Evolutionary conservation across 2,113 vertebrate genomes (phyloP).

Genomic region (Polyodon spathula): DNA sequence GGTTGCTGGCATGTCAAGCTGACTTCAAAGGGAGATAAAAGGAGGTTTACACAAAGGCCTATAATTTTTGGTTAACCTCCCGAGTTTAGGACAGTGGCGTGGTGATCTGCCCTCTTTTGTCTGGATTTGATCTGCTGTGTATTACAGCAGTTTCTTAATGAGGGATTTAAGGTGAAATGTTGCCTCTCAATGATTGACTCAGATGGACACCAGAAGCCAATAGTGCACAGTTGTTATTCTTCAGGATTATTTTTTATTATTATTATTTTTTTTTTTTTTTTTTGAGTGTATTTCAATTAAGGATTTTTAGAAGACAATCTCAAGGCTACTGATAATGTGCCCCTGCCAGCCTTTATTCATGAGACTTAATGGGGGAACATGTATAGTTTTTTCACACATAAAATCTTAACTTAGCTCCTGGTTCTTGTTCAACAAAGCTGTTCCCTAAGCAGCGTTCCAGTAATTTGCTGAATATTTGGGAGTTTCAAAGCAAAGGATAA

Average conservation of each 20-base stretch:
- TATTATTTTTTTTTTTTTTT: too few relatives aligned
- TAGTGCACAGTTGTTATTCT: not conserved
- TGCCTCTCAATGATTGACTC: not conserved
- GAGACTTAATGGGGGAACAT: not conserved
- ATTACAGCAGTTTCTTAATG: constrained; percentile 3
- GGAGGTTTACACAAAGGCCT: not conserved
- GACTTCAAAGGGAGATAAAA: constrained; percentile 13
- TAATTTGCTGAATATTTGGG: too few relatives aligned
- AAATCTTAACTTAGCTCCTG: not conserved
- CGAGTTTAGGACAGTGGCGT: not conserved
- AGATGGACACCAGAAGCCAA: not conserved
- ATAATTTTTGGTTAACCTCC: constrained; percentile 5
- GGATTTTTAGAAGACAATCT: not conserved
- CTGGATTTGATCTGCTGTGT: not conserved
- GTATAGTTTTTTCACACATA: not conserved
- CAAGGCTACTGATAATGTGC: not conserved
- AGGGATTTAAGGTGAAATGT: not conserved
- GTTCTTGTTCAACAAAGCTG: not conserved
- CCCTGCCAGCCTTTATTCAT: not conserved
- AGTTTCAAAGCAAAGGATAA: too few relatives aligned
- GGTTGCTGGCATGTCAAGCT: constrained; percentile 11
- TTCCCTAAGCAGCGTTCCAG: not conserved
- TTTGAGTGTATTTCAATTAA: not conserved
- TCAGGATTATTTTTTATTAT: not conserved
- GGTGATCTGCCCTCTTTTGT: not conserved